Evolutionary conservation across 2,888 invertebrate species (phyloP).

Genomic region (Leistus spinibarbis): DNA sequence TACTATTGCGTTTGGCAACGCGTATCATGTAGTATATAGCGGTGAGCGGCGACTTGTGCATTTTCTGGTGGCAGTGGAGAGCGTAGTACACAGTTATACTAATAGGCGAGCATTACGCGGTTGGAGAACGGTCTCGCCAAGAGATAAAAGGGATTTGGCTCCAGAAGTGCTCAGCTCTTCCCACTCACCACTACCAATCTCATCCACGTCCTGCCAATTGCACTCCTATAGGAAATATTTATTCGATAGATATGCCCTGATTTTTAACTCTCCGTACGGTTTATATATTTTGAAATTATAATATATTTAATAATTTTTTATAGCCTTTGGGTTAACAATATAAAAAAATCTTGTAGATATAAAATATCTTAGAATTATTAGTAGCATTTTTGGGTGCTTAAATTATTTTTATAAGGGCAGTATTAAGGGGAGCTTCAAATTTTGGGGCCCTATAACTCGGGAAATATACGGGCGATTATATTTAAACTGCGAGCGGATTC

Average conservation of each 20-base stretch:
- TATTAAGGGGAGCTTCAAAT: too few species aligned
- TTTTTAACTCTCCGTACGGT: not conserved
- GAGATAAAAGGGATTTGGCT: slow-evolving; percentile 7
- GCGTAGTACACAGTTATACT: not conserved
- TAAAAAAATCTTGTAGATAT: too few species aligned
- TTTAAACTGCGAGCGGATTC: too few species aligned
- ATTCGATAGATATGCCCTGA: not conserved
- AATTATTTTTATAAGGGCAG: too few species aligned
- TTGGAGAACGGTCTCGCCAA: not conserved
- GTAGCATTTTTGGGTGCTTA: too few species aligned
- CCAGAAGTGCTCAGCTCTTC: slow-evolving; percentile 3
- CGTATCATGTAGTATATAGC: not conserved
- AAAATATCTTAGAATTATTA: too few species aligned
- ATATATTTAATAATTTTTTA: too few species aligned
- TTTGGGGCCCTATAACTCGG: too few species aligned
- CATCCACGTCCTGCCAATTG: not conserved
- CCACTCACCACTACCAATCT: not conserved
- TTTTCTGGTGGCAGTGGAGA: slow-evolving; percentile 1
- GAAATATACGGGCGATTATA: too few species aligned
- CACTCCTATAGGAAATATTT: not conserved
- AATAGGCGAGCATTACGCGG: slow-evolving; percentile 3
- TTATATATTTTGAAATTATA: too few species aligned
- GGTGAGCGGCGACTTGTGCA: not conserved
- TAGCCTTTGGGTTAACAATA: too few species aligned
- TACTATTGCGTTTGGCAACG: not conserved